Conservation (phyloP, 2,888 invertebrate species). For the Clitarchus hookeri region DNA sequence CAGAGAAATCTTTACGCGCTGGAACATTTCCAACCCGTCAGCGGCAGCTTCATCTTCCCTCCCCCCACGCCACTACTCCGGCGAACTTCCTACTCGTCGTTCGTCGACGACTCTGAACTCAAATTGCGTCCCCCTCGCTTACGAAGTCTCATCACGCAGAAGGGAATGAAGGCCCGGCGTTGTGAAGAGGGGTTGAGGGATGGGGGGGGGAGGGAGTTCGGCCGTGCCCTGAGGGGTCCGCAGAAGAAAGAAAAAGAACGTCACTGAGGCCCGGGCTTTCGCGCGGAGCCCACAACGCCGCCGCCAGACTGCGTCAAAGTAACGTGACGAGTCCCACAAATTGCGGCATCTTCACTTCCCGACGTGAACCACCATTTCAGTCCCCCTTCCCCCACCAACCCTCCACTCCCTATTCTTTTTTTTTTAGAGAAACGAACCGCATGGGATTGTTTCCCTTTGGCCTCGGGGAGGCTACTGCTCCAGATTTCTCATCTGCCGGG, state of each 20-base stretch:
- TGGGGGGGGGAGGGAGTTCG: neutral
- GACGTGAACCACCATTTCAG: neutral
- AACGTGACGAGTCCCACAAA: neutral
- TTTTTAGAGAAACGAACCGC: too few relatives aligned
- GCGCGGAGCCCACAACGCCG: neutral
- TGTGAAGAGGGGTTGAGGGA: too few relatives aligned
- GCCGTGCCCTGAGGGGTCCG: neutral
- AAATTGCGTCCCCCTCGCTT: conserved; percentile 9
- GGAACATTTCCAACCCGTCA: conserved; percentile 7
- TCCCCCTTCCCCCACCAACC: too few relatives aligned
- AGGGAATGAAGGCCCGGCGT: neutral
- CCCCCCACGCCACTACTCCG: neutral
- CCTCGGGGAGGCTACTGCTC: too few relatives aligned
- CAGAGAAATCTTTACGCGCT: neutral
- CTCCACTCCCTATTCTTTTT: too few relatives aligned
- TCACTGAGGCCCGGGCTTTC: neutral
- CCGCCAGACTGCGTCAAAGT: neutral
- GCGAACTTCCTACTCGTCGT: neutral
- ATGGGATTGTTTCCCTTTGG: too few relatives aligned
- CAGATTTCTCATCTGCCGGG: too few relatives aligned
- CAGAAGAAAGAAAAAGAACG: neutral
- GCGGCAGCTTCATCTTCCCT: neutral
- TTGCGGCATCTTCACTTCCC: neutral
- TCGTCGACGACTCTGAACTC: neutral
- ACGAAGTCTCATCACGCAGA: neutral